These are phyloP conservation scores for Halocaridina rubra DNA, from an alignment of 2,888 invertebrate species.

Conservation along the genomic window DNA sequence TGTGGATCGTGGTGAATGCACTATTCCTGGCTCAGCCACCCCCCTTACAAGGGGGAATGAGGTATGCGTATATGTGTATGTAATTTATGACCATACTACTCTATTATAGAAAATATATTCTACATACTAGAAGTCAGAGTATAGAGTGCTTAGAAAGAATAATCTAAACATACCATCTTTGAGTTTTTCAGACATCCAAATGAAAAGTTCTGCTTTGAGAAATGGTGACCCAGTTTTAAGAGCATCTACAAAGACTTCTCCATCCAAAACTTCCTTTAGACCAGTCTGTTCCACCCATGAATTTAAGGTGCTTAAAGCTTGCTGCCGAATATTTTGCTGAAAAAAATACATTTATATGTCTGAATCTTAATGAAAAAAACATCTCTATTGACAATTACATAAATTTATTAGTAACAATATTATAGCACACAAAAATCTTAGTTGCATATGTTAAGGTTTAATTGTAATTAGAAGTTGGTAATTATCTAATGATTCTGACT, in stretches of 20 bases:
- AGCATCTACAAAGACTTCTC: constrained; percentile 89
- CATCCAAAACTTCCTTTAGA: constrained; percentile 84
- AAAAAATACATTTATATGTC: background rate
- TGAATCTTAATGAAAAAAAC: background rate
- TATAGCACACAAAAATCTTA: too few relatives aligned
- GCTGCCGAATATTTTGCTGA: constrained; percentile 77
- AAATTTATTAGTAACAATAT: background rate
- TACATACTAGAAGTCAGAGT: background rate
- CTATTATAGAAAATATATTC: too few relatives aligned
- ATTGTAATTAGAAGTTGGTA: background rate
- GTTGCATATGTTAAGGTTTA: too few relatives aligned
- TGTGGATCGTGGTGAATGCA: too few relatives aligned
- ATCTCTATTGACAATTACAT: background rate
- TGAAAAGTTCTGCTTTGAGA: constrained; percentile 83
- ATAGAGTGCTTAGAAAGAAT: background rate
- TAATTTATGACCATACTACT: too few relatives aligned
- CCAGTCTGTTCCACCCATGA: constrained; percentile 84
- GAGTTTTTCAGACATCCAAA: constrained; percentile 86
- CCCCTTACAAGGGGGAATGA: too few relatives aligned
- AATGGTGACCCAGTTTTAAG: constrained; percentile 87
- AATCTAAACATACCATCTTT: constrained; percentile 71
- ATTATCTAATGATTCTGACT: background rate
- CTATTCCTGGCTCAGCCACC: too few relatives aligned
- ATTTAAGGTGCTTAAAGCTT: constrained; percentile 86
- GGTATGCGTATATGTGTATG: too few relatives aligned